Evolutionary conservation across 1,140 invertebrate genomes (phyloP).

Genomic region (Papilio aristodemus): DNA sequence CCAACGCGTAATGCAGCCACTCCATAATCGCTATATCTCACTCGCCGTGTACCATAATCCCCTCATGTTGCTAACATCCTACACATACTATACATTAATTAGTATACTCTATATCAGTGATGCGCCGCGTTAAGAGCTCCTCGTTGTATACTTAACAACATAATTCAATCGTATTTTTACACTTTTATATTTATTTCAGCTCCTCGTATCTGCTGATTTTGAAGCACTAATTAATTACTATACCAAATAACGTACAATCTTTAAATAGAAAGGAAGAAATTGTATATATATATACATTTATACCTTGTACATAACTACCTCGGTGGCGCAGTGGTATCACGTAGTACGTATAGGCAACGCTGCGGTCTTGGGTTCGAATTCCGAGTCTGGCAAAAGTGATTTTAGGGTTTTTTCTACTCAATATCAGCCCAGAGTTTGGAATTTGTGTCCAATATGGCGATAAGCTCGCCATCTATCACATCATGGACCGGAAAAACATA

Average conservation of each 20-base stretch:
- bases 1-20: background rate
- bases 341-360: too few relatives aligned
- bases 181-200: background rate
- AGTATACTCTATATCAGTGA: conserved; percentile 3
- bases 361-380: too few relatives aligned
- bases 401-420: conserved; percentile 61
- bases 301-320: too few relatives aligned
- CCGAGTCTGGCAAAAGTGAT: too few relatives aligned
- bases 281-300: too few relatives aligned
- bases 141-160: conserved; percentile 13
- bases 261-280: too few relatives aligned
- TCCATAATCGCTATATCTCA: conserved; percentile 19
- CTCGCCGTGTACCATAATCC: conserved; percentile 19
- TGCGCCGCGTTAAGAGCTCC: background rate
- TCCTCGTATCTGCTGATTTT: background rate
- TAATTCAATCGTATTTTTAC: conserved; percentile 5
- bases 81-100: conserved; percentile 22
- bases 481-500: too few relatives aligned
- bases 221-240: background rate
- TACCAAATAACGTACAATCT: too few relatives aligned
- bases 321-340: too few relatives aligned
- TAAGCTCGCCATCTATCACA: too few relatives aligned
- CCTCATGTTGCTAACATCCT: conserved; percentile 15
- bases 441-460: too few relatives aligned
- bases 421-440: too few relatives aligned